Conservation (phyloP, 2,113 vertebrate genomes). For the Castor canadensis region DNA sequence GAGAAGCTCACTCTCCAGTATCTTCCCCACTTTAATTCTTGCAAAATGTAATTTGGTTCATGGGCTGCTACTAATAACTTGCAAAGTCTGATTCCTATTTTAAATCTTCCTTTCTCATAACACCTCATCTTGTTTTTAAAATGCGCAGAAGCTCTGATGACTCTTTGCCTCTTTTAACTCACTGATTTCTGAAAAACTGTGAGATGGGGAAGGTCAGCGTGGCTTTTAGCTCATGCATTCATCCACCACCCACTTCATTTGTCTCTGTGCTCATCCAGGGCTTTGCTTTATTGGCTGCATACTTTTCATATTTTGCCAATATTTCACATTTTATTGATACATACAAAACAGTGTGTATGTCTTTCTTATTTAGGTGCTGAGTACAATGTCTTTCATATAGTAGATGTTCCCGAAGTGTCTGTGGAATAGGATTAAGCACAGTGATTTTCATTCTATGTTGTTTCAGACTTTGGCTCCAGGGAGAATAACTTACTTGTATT, state of each 20-base stretch:
- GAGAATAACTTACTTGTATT: background rate
- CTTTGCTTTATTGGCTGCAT: background rate
- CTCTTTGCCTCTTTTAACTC: background rate
- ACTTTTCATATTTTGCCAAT: background rate
- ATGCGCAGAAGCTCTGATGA: background rate
- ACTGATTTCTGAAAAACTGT: background rate
- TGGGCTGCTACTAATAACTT: slow-evolving; percentile 58
- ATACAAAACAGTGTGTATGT: background rate
- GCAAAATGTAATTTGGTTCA: slow-evolving; percentile 58
- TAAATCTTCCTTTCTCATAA: slow-evolving; percentile 39
- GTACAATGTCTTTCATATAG: background rate
- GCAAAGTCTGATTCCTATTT: slow-evolving; percentile 46
- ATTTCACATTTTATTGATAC: background rate
- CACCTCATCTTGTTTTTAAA: slow-evolving; percentile 31
- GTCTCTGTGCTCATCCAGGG: background rate
- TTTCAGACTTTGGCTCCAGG: background rate
- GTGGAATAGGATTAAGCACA: background rate
- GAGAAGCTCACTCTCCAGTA: slow-evolving; percentile 1
- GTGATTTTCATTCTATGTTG: background rate
- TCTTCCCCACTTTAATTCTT: slow-evolving; percentile 55
- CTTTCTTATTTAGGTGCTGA: background rate
- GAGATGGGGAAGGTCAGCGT: background rate
- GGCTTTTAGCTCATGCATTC: background rate
- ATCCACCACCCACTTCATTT: background rate
- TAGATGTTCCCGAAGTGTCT: background rate